phyloP scores from a whole-genome alignment of 2,113 vertebrate species.

The Seriola dumerili region DNA sequence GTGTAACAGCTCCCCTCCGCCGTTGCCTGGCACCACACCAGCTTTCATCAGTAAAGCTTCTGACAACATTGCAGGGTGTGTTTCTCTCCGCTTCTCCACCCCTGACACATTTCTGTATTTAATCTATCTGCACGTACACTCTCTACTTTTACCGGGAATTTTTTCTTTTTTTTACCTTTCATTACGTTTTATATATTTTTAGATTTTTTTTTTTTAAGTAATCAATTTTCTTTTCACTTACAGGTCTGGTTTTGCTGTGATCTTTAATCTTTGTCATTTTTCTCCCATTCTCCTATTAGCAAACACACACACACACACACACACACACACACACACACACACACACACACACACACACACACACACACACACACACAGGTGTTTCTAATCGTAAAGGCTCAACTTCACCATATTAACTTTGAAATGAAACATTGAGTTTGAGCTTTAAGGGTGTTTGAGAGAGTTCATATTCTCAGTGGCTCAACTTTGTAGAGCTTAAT shows the following conservation, averaged over 20 bases:
- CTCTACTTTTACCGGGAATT: not conserved
- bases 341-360: too few relatives aligned
- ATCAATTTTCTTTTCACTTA: not conserved
- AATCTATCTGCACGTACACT: not conserved
- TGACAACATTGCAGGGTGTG: slow-evolving; percentile 16
- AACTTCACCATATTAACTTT: not conserved
- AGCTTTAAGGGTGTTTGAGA: too few relatives aligned
- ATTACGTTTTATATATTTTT: not conserved
- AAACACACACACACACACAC: too few relatives aligned
- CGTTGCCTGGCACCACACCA: slow-evolving; percentile 36
- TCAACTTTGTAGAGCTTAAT: not conserved
- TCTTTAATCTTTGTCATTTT: not conserved
- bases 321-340: too few relatives aligned
- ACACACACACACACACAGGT: too few relatives aligned
- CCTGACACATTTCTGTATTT: slow-evolving; percentile 7
- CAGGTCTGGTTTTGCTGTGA: not conserved
- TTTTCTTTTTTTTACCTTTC: not conserved
- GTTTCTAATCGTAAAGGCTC: not conserved
- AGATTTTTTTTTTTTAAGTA: not conserved
- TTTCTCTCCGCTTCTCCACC: slow-evolving; percentile 17
- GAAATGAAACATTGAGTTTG: not conserved
- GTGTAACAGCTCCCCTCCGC: slow-evolving; percentile 41
- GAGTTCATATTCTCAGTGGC: not conserved
- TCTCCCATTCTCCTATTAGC: not conserved
- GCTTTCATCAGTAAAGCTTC: slow-evolving; percentile 63